These are phyloP conservation scores for Drosophila basisetae DNA, from an alignment of 2,888 invertebrate species.

Conservation along the genomic window DNA sequence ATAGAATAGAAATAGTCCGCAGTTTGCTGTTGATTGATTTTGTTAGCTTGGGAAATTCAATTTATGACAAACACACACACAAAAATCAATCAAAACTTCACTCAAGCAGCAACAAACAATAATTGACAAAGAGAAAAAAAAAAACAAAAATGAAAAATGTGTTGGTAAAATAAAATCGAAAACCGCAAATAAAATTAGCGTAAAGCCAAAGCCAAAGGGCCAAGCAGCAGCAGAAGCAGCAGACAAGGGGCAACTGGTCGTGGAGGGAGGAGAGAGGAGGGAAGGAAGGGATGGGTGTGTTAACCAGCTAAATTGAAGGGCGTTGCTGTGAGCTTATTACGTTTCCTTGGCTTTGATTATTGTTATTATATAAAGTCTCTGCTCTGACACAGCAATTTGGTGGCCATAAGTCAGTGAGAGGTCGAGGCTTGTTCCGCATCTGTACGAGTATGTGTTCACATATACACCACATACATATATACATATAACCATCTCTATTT, in stretches of 20 bases:
- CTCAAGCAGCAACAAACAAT: slow-evolving; percentile 24
- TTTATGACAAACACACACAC: slow-evolving; percentile 51
- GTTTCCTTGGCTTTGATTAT: slow-evolving; percentile 60
- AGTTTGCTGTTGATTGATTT: slow-evolving; percentile 65
- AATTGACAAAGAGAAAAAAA: slow-evolving; percentile 31
- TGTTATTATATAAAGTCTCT: slow-evolving; percentile 39
- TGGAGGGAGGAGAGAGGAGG: background rate
- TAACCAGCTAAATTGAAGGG: slow-evolving; percentile 71
- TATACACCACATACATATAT: background rate
- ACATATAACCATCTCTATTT: background rate
- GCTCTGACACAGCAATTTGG: slow-evolving; percentile 57
- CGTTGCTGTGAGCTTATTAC: slow-evolving; percentile 70
- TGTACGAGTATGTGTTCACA: background rate
- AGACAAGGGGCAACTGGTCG: background rate
- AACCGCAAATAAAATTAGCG: slow-evolving; percentile 77
- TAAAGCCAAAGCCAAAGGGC: slow-evolving; percentile 19
- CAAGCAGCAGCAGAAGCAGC: background rate
- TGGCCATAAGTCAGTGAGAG: slow-evolving; percentile 64
- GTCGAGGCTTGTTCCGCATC: slow-evolving; percentile 52
- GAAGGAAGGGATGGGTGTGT: slow-evolving; percentile 6
- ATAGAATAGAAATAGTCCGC: slow-evolving; percentile 15
- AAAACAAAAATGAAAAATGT: slow-evolving; percentile 25
- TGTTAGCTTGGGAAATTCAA: slow-evolving; percentile 62
- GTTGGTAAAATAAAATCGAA: slow-evolving; percentile 56
- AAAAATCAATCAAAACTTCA: slow-evolving; percentile 62